These are phyloP conservation scores for Polyommatus iphigenia DNA, from an alignment of 2,888 invertebrate genomes.

Conservation along the genomic window DNA sequence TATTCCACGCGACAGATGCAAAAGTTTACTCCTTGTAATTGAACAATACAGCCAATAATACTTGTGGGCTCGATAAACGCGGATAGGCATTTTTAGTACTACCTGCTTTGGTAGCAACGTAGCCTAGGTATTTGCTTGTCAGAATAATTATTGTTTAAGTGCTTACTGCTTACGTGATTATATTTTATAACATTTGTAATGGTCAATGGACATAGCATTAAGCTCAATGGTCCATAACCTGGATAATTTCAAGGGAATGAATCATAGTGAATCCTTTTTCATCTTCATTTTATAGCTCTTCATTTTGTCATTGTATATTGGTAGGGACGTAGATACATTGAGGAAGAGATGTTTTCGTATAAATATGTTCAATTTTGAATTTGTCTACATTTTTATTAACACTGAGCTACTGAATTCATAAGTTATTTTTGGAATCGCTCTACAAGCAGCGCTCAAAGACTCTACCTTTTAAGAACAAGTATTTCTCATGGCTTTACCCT, in stretches of 20 bases:
- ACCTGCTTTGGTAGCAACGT: background rate
- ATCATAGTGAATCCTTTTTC: no score
- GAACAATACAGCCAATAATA: background rate
- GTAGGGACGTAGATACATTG: no score
- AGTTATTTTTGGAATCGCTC: no score
- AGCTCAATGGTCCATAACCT: background rate
- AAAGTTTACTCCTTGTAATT: conserved; percentile 19
- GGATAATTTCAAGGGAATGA: background rate
- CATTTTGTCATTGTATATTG: no score
- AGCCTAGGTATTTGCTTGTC: background rate
- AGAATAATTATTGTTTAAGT: background rate
- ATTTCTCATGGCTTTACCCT: no score
- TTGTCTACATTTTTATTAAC: no score
- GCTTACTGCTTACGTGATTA: background rate
- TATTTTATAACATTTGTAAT: background rate
- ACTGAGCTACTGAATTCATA: no score
- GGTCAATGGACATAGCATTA: background rate
- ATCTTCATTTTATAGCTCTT: no score
- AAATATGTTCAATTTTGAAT: no score
- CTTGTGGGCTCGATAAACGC: background rate
- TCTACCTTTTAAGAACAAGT: no score
- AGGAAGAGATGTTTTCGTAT: no score
- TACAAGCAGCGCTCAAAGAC: no score
- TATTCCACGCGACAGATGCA: conserved; percentile 25
- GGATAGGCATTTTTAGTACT: conserved; percentile 2